These are phyloP conservation scores for Sarcophaga carnaria DNA, from an alignment of 2,888 invertebrate genomes.

Conservation along the genomic window DNA sequence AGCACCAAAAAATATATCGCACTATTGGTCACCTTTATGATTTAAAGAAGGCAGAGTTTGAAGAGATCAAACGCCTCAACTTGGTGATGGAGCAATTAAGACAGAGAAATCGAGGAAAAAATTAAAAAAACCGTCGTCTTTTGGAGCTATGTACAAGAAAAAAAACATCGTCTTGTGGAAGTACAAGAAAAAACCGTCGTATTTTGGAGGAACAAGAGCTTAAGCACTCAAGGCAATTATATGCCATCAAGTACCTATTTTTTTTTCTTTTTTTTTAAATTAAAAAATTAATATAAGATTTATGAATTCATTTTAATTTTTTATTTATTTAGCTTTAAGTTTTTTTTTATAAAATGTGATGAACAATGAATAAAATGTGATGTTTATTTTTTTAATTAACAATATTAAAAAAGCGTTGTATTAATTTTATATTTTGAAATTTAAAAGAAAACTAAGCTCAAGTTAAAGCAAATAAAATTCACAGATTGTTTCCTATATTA, in stretches of 20 bases:
- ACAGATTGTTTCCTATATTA: slow-evolving; percentile 26
- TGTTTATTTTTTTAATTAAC: slow-evolving; percentile 39
- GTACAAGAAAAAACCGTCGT: slow-evolving; percentile 37
- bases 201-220: background rate
- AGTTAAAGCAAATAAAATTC: slow-evolving; percentile 27
- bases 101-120: slow-evolving; percentile 54
- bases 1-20: slow-evolving; percentile 36
- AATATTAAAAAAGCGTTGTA: slow-evolving; percentile 39
- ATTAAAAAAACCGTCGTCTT: slow-evolving; percentile 40
- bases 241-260: slow-evolving; percentile 39
- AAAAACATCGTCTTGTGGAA: too few species aligned
- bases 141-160: too few species aligned
- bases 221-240: slow-evolving; percentile 36
- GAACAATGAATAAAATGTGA: slow-evolving; percentile 33
- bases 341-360: slow-evolving; percentile 37
- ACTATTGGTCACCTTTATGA: slow-evolving; percentile 48
- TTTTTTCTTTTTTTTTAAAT: slow-evolving; percentile 22
- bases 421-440: slow-evolving; percentile 8
- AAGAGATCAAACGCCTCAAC: slow-evolving; percentile 57
- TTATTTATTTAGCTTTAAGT: slow-evolving; percentile 43
- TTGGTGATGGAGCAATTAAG: slow-evolving; percentile 45
- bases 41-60: slow-evolving; percentile 46
- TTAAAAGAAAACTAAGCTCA: slow-evolving; percentile 14
- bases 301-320: slow-evolving; percentile 39
- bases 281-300: slow-evolving; percentile 33